phyloP scores from a whole-genome alignment of 2,888 invertebrate species.

The Campopleginae sp. region DNA sequence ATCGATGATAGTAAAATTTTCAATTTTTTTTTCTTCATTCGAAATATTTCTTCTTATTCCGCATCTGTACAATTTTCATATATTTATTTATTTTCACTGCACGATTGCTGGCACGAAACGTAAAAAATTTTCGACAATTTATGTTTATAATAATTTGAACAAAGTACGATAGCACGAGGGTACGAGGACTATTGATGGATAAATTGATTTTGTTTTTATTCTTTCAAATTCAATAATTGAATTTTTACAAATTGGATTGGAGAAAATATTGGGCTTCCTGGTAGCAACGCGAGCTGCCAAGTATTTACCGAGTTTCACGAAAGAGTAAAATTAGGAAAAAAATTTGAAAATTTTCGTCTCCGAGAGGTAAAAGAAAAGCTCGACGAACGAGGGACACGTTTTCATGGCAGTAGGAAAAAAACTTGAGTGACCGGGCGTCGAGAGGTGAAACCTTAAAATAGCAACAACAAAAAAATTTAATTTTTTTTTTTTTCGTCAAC shows the following conservation, averaged over 20 bases:
- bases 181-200: not conserved
- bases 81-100: conserved; percentile 23
- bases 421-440: not conserved
- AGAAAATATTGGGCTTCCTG: not conserved
- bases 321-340: not conserved
- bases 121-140: not conserved
- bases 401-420: conserved; percentile 51
- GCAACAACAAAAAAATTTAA: not conserved
- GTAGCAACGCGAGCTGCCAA: not conserved
- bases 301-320: not conserved
- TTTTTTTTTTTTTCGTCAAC: not conserved
- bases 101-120: conserved; percentile 52
- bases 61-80: conserved; percentile 66
- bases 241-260: not conserved
- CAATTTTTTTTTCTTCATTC: conserved; percentile 35
- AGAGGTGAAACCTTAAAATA: no score
- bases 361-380: conserved; percentile 22
- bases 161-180: conserved; percentile 66
- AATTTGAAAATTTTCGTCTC: conserved; percentile 13
- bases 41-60: conserved; percentile 54
- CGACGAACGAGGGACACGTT: conserved; percentile 8
- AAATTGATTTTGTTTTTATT: not conserved
- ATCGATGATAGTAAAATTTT: conserved; percentile 44
- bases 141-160: conserved; percentile 46
- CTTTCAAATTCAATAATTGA: not conserved